A percentile compares a stretch with the other conserved stretches of the same genome.
Conservation (phyloP, 2,113 vertebrate species). For the Lynx canadensis region DNA sequence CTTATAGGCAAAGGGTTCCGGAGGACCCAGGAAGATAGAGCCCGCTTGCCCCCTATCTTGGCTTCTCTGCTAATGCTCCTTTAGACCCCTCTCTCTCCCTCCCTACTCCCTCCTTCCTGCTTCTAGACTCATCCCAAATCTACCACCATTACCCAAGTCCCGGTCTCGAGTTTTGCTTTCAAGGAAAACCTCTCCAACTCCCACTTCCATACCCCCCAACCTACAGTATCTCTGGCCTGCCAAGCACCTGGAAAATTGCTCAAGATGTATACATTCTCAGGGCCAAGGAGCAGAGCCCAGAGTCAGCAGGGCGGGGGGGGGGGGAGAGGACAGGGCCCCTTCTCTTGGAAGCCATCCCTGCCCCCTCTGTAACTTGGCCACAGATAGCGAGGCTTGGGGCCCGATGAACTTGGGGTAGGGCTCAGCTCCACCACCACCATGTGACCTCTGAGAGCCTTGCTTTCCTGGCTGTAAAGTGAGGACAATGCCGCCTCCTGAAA, state of each 20-base stretch:
- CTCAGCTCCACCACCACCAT: not conserved
- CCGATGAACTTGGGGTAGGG: not conserved
- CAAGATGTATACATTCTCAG: not conserved
- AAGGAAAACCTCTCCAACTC: not conserved
- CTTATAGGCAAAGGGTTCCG: not conserved
- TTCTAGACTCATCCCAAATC: not conserved
- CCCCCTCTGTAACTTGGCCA: not conserved
- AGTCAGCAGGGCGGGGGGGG: not conserved
- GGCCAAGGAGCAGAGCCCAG: not conserved
- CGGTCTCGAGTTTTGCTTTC: not conserved
- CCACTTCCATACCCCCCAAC: not conserved
- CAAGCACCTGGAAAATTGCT: not conserved
- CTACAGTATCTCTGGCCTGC: not conserved
- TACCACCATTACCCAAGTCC: not conserved
- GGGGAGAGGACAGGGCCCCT: not conserved
- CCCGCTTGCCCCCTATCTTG: fast-evolving
- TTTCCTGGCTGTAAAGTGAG: not conserved
- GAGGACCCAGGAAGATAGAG: not conserved
- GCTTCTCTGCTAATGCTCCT: not conserved
- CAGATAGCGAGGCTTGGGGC: not conserved
- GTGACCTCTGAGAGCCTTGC: not conserved
- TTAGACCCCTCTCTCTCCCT: too few species aligned
- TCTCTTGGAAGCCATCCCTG: not conserved
- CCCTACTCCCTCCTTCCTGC: not conserved
- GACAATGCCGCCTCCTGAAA: not conserved